Evolutionary conservation across 1,140 invertebrate species (phyloP).

Genomic region (Drosophila nebulosa): DNA sequence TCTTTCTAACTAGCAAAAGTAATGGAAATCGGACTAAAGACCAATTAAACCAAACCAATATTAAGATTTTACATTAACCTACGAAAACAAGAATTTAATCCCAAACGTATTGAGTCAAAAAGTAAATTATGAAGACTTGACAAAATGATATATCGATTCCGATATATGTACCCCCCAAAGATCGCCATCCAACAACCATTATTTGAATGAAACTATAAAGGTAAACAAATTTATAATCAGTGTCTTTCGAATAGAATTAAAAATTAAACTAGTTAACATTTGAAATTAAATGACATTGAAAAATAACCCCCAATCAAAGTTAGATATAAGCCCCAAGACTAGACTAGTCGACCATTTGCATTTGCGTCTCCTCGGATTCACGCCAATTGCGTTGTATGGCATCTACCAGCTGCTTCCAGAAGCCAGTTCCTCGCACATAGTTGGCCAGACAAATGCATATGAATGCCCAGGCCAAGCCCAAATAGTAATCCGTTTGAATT

Average conservation of each 20-base stretch:
- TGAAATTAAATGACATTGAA: slow-evolving; percentile 13
- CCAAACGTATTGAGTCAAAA: no score
- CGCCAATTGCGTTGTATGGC: slow-evolving; percentile 93
- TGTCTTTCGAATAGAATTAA: neutral
- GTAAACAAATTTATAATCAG: neutral
- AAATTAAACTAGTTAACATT: slow-evolving; percentile 9
- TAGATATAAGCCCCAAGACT: neutral
- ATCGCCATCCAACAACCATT: no score
- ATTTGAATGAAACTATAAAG: neutral
- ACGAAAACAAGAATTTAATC: no score
- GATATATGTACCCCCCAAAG: no score
- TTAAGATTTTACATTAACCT: no score
- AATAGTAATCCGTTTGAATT: slow-evolving; percentile 86
- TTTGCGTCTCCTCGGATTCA: slow-evolving; percentile 92
- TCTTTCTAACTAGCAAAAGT: no score
- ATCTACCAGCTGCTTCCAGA: slow-evolving; percentile 91
- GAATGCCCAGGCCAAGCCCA: slow-evolving; percentile 93
- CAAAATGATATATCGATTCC: no score
- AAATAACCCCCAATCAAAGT: neutral
- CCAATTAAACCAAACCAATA: no score
- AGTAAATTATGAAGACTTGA: no score
- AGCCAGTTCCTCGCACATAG: slow-evolving; percentile 89
- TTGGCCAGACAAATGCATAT: slow-evolving; percentile 89
- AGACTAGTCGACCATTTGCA: slow-evolving; percentile 82
- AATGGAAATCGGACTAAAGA: no score